Conservation (phyloP, 1,140 invertebrate genomes). For the Meloidogyne floridensis region DNA sequence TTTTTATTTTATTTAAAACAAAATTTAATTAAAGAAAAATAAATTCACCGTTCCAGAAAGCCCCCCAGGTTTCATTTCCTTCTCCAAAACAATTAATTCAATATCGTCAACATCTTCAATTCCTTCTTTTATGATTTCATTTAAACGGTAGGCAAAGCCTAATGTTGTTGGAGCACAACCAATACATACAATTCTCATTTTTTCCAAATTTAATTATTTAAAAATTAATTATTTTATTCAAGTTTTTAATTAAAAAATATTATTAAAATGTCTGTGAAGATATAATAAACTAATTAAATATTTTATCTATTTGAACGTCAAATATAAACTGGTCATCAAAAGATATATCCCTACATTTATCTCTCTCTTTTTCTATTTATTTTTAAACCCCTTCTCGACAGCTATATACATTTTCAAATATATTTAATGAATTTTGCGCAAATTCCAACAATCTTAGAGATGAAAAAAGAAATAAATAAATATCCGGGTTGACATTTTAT, state of each 20-base stretch:
- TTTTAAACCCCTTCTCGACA: too few species aligned
- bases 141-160: slow-evolving; percentile 52
- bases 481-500: neutral
- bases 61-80: slow-evolving; percentile 52
- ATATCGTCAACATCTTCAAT: slow-evolving; percentile 45
- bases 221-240: neutral
- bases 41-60: slow-evolving; percentile 56
- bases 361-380: too few species aligned
- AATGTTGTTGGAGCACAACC: slow-evolving; percentile 57
- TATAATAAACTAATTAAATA: too few species aligned
- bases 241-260: neutral
- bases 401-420: too few species aligned
- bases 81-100: slow-evolving; percentile 48
- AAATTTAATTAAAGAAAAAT: slow-evolving; percentile 1
- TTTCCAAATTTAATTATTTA: neutral
- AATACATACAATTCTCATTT: slow-evolving; percentile 51
- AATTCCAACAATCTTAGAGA: too few species aligned
- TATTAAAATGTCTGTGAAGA: too few species aligned
- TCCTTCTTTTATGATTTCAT: slow-evolving; percentile 44
- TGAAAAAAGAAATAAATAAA: neutral
- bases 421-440: too few species aligned
- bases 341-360: too few species aligned
- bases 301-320: too few species aligned
- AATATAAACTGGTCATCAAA: too few species aligned
- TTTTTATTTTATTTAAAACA: too few species aligned